A percentile compares a stretch with the other conserved stretches of the same genome.
phyloP scores from a whole-genome alignment of 2,888 invertebrate species.

The Pristionchus fissidentatus region DNA sequence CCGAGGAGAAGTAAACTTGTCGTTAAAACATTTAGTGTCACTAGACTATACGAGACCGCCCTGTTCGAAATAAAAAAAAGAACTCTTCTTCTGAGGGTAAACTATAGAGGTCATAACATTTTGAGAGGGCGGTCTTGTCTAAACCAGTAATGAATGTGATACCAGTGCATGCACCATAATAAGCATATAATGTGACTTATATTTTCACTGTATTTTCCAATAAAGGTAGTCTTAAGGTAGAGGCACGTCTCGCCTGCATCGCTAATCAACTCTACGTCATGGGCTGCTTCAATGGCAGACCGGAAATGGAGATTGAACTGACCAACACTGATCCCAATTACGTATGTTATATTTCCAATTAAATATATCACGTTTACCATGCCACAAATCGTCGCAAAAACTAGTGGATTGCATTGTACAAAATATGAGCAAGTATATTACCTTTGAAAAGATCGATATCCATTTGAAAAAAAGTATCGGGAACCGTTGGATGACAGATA shows the following conservation, averaged over 20 bases:
- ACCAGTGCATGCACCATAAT: no score
- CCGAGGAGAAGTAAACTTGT: constrained; percentile 70
- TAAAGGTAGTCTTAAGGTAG: no score
- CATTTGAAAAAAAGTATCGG: constrained; percentile 16
- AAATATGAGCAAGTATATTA: no score
- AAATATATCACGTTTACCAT: not conserved
- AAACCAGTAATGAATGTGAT: not conserved
- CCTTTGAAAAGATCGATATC: no score
- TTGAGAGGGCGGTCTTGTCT: not conserved
- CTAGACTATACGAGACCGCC: not conserved
- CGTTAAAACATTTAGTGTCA: not conserved
- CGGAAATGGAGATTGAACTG: constrained; percentile 70
- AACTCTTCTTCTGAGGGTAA: no score
- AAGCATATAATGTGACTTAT: not conserved
- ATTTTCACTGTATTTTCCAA: not conserved
- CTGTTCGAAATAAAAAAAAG: no score
- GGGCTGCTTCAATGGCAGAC: constrained; percentile 73
- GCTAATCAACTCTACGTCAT: constrained; percentile 74
- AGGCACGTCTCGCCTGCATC: constrained; percentile 73
- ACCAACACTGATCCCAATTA: constrained; percentile 63
- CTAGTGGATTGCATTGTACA: no score
- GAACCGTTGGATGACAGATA: not conserved
- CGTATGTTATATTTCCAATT: constrained; percentile 50
- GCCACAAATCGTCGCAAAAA: no score
- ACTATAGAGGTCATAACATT: no score